Percentiles rank a stretch among this genome's conserved stretches.
Evolutionary conservation across 1,140 invertebrate genomes (phyloP).

Genomic region (Proctacanthus coquilletti): DNA sequence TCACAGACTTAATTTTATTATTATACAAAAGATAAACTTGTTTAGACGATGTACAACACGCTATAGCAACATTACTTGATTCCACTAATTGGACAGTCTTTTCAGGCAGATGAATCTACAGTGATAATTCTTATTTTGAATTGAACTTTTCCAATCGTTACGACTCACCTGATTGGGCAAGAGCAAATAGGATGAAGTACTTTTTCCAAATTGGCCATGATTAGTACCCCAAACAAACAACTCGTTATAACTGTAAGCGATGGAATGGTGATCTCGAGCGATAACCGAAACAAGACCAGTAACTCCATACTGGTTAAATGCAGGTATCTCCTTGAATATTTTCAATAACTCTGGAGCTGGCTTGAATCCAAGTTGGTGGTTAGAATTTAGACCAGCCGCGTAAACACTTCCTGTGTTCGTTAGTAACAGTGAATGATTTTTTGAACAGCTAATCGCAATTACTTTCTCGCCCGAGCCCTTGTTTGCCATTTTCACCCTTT

Average conservation of each 20-base stretch:
- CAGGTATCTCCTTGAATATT: slow-evolving; percentile 33
- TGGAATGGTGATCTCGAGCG: slow-evolving; percentile 44
- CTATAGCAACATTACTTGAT: slow-evolving; percentile 22
- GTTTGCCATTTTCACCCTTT: slow-evolving; percentile 31
- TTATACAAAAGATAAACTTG: slow-evolving; percentile 20
- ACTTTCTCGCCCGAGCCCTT: slow-evolving; percentile 27
- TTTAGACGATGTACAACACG: slow-evolving; percentile 17
- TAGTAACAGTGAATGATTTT: slow-evolving; percentile 48
- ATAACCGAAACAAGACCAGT: slow-evolving; percentile 15
- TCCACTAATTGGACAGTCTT: slow-evolving; percentile 20
- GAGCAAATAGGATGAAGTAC: slow-evolving; percentile 9
- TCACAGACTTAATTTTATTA: slow-evolving; percentile 19
- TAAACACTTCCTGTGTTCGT: slow-evolving; percentile 37
- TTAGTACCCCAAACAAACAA: slow-evolving; percentile 50
- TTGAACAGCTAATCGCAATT: slow-evolving; percentile 29
- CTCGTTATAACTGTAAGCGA: slow-evolving; percentile 38
- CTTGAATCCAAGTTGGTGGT: slow-evolving; percentile 44
- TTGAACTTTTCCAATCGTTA: slow-evolving; percentile 1
- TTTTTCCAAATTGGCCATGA: slow-evolving; percentile 49
- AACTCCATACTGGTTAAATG: slow-evolving; percentile 16
- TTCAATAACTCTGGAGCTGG: slow-evolving; percentile 34
- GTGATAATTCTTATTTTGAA: not conserved
- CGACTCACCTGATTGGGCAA: slow-evolving; percentile 25
- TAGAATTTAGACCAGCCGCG: slow-evolving; percentile 47
- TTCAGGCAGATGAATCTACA: slow-evolving; percentile 17